These are phyloP conservation scores for Spea bombifrons DNA, from an alignment of 2,113 vertebrate species.

Conservation along the genomic window DNA sequence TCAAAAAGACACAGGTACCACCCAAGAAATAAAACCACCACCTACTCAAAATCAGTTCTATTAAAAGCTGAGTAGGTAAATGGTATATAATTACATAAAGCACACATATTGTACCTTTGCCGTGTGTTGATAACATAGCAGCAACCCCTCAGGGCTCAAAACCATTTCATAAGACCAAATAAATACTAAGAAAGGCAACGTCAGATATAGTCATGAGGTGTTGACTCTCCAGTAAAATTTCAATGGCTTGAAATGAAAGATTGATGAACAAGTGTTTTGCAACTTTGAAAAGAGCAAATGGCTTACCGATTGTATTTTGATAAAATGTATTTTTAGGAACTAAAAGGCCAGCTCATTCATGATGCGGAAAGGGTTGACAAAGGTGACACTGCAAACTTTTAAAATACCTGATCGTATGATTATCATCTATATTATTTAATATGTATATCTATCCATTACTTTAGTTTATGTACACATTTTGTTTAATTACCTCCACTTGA, in stretches of 20 bases:
- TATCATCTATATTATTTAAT: too few species aligned
- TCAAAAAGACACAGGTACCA: not conserved
- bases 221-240: slow-evolving; percentile 17
- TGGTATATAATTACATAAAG: slow-evolving; percentile 3
- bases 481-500: too few species aligned
- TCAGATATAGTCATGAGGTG: slow-evolving; percentile 11
- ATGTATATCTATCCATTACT: too few species aligned
- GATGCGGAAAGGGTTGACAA: too few species aligned
- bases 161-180: slow-evolving; percentile 21
- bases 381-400: too few species aligned
- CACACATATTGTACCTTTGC: not conserved
- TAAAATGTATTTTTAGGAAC: slow-evolving; percentile 15
- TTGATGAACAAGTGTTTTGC: slow-evolving; percentile 24
- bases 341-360: not conserved
- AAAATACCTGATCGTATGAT: too few species aligned
- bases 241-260: not conserved
- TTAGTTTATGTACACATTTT: too few species aligned
- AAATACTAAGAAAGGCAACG: slow-evolving; percentile 13
- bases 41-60: not conserved
- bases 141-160: slow-evolving; percentile 12
- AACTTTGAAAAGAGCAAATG: slow-evolving; percentile 7
- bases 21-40: not conserved
- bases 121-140: slow-evolving; percentile 10
- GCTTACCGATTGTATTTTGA: slow-evolving; percentile 14
- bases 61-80: slow-evolving; percentile 6